A percentile compares a stretch with the other conserved stretches of the same genome.
phyloP scores from a whole-genome alignment of 2,113 vertebrate genomes.

The Coryphaenoides rupestris region DNA sequence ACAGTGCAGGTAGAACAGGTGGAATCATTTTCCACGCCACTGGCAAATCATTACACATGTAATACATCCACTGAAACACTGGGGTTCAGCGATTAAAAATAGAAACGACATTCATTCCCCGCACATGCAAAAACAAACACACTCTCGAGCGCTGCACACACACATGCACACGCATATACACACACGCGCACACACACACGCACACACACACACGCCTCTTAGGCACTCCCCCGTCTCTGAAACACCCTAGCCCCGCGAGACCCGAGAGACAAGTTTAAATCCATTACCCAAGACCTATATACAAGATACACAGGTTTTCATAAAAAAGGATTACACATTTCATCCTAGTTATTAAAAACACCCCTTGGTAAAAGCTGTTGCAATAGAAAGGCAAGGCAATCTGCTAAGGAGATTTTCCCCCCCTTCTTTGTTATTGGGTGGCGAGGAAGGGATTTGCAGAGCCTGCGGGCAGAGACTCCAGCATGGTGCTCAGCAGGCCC shows the following conservation, averaged over 20 bases:
- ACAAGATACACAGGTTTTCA: constrained; percentile 50
- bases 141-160: not conserved
- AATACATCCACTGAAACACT: too few relatives aligned
- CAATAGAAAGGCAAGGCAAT: constrained; percentile 44
- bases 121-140: not conserved
- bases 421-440: constrained; percentile 34
- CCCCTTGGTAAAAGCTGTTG: constrained; percentile 41
- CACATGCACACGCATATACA: constrained; percentile 11
- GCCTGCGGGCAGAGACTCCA: constrained; percentile 17
- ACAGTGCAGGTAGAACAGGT: too few relatives aligned
- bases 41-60: too few relatives aligned
- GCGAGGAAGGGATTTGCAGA: constrained; percentile 27
- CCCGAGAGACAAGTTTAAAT: constrained; percentile 37
- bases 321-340: constrained; percentile 53
- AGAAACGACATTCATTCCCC: too few relatives aligned
- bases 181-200: constrained; percentile 9
- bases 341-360: constrained; percentile 58
- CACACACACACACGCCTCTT: constrained; percentile 10
- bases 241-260: constrained; percentile 16
- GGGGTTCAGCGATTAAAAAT: too few relatives aligned
- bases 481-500: constrained; percentile 34
- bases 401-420: constrained; percentile 60
- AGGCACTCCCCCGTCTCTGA: constrained; percentile 18
- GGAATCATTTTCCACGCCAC: too few relatives aligned
- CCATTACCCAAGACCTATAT: constrained; percentile 39